Evolutionary conservation across 92 coral and sea anemone genomes (phyloP).

Genomic region (Actinernus sp.): DNA sequence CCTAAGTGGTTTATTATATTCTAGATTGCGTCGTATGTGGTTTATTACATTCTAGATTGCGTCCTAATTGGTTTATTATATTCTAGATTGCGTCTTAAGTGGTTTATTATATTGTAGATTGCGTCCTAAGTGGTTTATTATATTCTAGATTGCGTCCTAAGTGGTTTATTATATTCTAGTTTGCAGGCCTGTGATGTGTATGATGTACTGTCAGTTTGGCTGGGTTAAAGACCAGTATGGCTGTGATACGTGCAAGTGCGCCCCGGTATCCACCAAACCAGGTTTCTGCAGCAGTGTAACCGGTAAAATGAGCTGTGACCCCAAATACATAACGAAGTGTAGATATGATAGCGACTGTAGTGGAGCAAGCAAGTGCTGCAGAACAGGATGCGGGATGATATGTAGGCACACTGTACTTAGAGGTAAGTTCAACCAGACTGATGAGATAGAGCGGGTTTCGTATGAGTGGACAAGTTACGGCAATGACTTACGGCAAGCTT

Average conservation of each 20-base stretch:
- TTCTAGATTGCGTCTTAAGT: too few species aligned
- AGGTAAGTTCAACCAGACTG: slow-evolving; percentile 41
- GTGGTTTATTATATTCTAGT: too few species aligned
- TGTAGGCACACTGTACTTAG: slow-evolving; percentile 69
- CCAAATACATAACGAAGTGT: slow-evolving; percentile 52
- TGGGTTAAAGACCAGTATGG: slow-evolving; percentile 84
- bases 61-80: too few species aligned
- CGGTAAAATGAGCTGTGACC: slow-evolving; percentile 22
- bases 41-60: too few species aligned
- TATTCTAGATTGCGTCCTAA: too few species aligned
- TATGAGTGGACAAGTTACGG: too few species aligned
- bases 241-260: slow-evolving; percentile 85
- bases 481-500: too few species aligned
- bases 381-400: slow-evolving; percentile 70
- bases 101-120: too few species aligned
- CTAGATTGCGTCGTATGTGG: too few species aligned
- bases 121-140: too few species aligned
- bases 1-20: too few species aligned
- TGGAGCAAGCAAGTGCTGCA: slow-evolving; percentile 86
- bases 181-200: slow-evolving; percentile 82
- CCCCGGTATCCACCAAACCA: slow-evolving; percentile 67
- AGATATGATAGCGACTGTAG: slow-evolving; percentile 70
- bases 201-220: slow-evolving; percentile 85
- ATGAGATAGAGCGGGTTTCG: too few species aligned
- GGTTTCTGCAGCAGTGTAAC: slow-evolving; percentile 87